Evolutionary conservation across 1,140 invertebrate species (phyloP).

Genomic region (Parapsyche elsis): DNA sequence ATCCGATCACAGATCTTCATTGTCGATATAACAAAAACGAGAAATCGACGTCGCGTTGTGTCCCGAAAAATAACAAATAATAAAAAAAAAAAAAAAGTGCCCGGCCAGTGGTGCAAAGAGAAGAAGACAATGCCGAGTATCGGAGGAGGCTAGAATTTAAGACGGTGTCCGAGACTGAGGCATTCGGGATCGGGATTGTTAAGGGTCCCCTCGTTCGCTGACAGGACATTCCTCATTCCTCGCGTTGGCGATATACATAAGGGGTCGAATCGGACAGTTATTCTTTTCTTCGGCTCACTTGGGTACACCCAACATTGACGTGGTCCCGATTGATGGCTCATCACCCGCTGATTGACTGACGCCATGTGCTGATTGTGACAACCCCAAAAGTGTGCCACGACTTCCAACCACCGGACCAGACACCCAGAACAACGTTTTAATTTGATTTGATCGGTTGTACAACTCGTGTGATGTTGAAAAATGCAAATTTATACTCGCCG

Average conservation of each 20-base stretch:
- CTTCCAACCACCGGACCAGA: background rate
- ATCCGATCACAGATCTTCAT: constrained; percentile 7
- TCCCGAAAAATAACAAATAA: background rate
- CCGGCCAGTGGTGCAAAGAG: background rate
- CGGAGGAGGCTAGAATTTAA: constrained; percentile 10
- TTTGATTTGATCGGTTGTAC: background rate
- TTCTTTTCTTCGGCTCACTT: constrained; percentile 18
- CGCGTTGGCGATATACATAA: constrained; percentile 1
- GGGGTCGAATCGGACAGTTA: constrained; percentile 3
- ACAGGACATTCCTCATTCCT: constrained; percentile 47
- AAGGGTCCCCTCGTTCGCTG: background rate
- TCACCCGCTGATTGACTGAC: background rate
- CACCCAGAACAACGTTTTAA: background rate
- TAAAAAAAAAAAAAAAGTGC: background rate
- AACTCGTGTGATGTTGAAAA: too few relatives aligned
- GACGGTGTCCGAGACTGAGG: constrained; percentile 21
- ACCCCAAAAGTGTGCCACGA: background rate
- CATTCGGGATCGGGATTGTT: constrained; percentile 17
- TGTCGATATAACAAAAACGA: constrained; percentile 1
- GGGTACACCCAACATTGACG: background rate
- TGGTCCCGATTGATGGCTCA: constrained; percentile 27
- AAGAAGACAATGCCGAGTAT: background rate
- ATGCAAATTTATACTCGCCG: too few relatives aligned
- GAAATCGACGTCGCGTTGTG: background rate
- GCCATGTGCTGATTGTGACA: background rate